Base-by-base conservation (phyloP, 2,113 vertebrate genomes). In the Phasianus colchicus region DNA sequence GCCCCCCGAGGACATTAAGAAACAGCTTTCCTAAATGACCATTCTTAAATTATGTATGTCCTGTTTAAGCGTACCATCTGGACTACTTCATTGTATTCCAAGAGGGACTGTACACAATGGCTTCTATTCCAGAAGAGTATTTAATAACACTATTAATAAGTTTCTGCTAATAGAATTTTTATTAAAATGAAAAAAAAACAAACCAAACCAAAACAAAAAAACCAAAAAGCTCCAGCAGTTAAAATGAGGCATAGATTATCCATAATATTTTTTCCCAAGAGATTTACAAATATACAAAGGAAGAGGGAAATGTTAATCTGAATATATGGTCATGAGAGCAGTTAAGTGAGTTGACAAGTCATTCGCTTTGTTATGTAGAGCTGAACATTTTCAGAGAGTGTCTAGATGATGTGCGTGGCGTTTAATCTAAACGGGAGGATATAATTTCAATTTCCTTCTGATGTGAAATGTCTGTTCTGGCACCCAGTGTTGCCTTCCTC, bases 1-100 rank as follows among this genome's bases (percentile, higher is more conserved):
- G 92, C 96, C 97, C 96, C 97, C 74, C 1, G 87, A 97, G 97
- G 92, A 94, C 95, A 94, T 97, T 97, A 96, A 98, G 98, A 96
- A 97, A 93, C 96, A 95, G 96, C 97, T 97, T 97, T 96, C 67
- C 92, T 97, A 96, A 98, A 97, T 98, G 98, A 97, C 97, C 97
- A 91, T 96, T 96, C 95, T 97, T 98, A 98, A 98, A 98, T 98
- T 98, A 98, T 98, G 96, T 96, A 98, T 97, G 94, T 97, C 96
- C 95, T 97, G 94, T 98, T 98, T 98, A 98, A 98, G 97, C 6
- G 3, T 96, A 93, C 97, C 97, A 98, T 98, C 97, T 98, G 97
- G 97, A 97, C 91, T 91, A 82, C 91, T 97, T 97, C 74, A 88
- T 64, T 47, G 32, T 84, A 83, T 95, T 96, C 94, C 94, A 93